Base-by-base conservation (phyloP, 2,888 invertebrate species). In the Eupsilia transversa region DNA sequence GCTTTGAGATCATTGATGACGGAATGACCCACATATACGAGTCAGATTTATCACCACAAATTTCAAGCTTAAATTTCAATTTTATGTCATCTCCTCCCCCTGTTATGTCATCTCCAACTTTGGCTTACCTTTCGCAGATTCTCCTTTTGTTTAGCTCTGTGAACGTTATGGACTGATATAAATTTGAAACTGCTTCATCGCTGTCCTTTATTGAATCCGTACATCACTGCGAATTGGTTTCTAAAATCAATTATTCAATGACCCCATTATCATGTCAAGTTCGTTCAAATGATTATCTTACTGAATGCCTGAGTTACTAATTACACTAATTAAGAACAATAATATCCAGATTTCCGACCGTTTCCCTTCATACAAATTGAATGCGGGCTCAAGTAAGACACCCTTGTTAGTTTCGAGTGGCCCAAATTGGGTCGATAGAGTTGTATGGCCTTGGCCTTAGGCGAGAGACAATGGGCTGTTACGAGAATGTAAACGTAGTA, bases 371-470 rank as follows among this genome's bases (percentile, higher is more conserved):
- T 64, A 70, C 56, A 65, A 81, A 79, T 65, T 84, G 63, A 75
- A 79, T 72, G 77, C 77, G 63, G 69, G 74, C 78, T 71, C 69
- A 74, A 84, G 72, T 77, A 79, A 81, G 75, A 78, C 71, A 70
- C 74, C 63, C 80, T 79, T 82, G 76, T 74, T 69, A 72, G 79
- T 86, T 77, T 86, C 77, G 65, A 89, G 89, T 83, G 87, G 82
- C 82, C 78, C 69, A 82, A 91, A 89, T 87, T 89, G 87, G 87
- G 89, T 89, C 88, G 86, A 88, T 87, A 78, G 64, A 66, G 73
- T 79, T 67, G 66, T 79, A 61, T 76, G 79, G 68, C 81, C 84
- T 84, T 84, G 79, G 74, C 85, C 75, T 82, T 77, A 74, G 61
- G 33, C 65, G 56, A 60, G 52, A 82, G 75, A 84, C 79, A 87